Conservation (phyloP, 2,797 vertebrate species). For the Ctenopoma kingsleyae region DNA sequence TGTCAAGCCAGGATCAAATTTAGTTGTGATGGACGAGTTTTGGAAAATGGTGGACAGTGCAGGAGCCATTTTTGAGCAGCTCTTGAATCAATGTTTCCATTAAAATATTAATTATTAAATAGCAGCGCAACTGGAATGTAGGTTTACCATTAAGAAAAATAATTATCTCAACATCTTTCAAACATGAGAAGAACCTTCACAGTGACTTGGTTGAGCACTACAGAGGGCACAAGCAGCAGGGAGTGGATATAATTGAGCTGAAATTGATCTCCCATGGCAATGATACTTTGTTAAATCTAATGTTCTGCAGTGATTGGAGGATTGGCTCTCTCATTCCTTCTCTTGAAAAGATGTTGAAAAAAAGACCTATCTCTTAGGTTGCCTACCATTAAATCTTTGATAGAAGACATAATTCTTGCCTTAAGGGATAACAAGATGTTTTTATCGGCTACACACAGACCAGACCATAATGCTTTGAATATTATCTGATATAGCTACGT, state of each 20-base stretch:
- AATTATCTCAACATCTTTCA: conserved; percentile 79
- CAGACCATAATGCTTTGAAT: conserved; percentile 43
- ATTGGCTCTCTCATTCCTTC: conserved; percentile 63
- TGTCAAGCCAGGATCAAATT: conserved; percentile 12
- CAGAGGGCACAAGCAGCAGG: conserved; percentile 83
- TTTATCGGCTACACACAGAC: conserved; percentile 44
- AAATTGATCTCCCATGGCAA: conserved; percentile 86
- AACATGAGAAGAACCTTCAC: conserved; percentile 78
- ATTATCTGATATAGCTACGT: conserved; percentile 43
- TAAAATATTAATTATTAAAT: conserved; percentile 31
- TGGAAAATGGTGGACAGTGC: conserved; percentile 16
- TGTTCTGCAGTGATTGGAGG: conserved; percentile 73
- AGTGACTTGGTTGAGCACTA: conserved; percentile 73
- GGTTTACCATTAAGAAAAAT: conserved; percentile 78
- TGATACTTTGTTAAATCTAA: conserved; percentile 83
- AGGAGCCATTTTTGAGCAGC: conserved; percentile 24
- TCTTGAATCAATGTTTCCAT: conserved; percentile 41
- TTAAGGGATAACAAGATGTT: conserved; percentile 65
- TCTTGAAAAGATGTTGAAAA: conserved; percentile 71
- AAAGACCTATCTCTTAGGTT: conserved; percentile 65
- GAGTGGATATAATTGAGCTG: conserved; percentile 88
- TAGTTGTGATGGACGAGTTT: conserved; percentile 39
- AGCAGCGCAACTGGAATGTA: conserved; percentile 38
- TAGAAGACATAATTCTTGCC: conserved; percentile 67
- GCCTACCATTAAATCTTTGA: conserved; percentile 70